These are phyloP conservation scores for Diadophis punctatus DNA, from an alignment of 2,113 vertebrate genomes.

Conservation along the genomic window DNA sequence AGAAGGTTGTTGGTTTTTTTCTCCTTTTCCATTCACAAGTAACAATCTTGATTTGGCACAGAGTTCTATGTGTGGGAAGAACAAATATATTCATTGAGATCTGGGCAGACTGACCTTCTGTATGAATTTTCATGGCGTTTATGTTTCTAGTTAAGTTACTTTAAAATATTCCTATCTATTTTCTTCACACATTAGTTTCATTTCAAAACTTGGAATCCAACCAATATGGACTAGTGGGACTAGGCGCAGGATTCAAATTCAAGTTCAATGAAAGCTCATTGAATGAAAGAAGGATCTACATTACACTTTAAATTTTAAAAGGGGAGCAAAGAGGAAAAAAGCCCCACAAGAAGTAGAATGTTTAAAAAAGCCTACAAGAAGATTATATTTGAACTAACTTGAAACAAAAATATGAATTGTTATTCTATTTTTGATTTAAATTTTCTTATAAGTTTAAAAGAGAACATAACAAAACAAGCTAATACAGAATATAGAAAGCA, in stretches of 20 bases:
- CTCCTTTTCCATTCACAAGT: background rate
- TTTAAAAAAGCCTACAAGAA: background rate
- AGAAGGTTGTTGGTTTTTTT: background rate
- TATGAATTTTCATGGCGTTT: background rate
- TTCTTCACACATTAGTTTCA: background rate
- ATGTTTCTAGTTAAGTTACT: background rate
- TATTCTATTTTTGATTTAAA: background rate
- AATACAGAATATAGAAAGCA: too few species aligned
- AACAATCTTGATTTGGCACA: background rate
- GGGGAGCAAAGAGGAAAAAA: background rate
- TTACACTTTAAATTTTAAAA: background rate
- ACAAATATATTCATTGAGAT: background rate
- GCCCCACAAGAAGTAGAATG: background rate
- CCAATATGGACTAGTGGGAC: background rate
- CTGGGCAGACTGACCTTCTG: background rate
- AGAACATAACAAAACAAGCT: too few species aligned
- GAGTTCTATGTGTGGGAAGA: background rate
- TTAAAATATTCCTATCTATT: background rate
- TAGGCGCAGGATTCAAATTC: background rate
- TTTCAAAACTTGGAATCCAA: background rate
- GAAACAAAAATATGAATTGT: background rate
- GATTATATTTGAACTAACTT: background rate
- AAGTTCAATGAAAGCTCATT: background rate
- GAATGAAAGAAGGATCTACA: background rate
- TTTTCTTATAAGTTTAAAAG: too few species aligned